phyloP scores from a whole-genome alignment of 2,113 vertebrate species.

The Zapornia atra region DNA sequence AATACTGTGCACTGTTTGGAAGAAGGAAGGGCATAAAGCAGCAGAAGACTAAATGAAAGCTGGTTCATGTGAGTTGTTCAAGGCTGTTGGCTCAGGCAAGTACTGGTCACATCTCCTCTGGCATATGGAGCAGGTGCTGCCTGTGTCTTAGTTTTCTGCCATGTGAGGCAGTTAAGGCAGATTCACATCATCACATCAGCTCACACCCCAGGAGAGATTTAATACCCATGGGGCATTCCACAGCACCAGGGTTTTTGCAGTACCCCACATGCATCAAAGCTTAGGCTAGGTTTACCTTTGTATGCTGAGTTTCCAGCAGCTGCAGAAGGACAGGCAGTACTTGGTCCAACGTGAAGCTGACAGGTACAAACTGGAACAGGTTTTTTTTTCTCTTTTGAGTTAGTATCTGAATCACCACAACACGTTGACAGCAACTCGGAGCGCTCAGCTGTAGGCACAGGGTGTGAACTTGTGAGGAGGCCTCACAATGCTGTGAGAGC shows the following conservation, averaged over 20 bases:
- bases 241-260: not conserved
- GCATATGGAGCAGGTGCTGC: not conserved
- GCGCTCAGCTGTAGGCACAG: not conserved
- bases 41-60: not conserved
- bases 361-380: not conserved
- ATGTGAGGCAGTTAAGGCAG: not conserved
- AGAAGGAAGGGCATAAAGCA: not conserved
- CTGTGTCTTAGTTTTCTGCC: not conserved
- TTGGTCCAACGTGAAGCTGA: not conserved
- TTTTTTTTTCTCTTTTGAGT: not conserved
- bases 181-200: not conserved
- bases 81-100: not conserved
- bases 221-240: not conserved
- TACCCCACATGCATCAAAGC: not conserved
- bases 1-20: not conserved
- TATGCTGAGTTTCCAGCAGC: not conserved
- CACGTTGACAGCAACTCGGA: not conserved
- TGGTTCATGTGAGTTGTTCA: not conserved
- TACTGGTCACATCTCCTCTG: not conserved
- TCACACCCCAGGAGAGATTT: not conserved
- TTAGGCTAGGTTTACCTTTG: not conserved
- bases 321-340: not conserved
- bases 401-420: not conserved
- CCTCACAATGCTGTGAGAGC: not conserved
- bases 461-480: not conserved